Evolutionary conservation across 1,140 invertebrate genomes (phyloP), one percentile per base, ranked within the genome.

Genomic region (Carposina sasakii): DNA sequence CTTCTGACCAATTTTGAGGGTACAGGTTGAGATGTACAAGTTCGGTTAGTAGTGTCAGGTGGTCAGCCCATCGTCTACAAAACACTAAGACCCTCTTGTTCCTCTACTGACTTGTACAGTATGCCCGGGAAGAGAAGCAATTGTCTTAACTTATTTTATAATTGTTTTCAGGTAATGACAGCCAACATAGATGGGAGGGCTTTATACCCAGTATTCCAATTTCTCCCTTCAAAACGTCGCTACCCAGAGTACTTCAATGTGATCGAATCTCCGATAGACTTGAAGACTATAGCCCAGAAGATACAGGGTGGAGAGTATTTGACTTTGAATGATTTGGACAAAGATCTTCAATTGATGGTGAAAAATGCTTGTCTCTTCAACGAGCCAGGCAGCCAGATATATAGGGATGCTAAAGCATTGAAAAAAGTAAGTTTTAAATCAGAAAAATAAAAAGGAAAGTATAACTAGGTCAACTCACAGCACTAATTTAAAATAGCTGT

Each of bases 201-300:
- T 0, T 86, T 98, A 13, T 92, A 96, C 76, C 88, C 90, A 16
- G 91, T 91, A 59, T 98, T 98, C 78, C 94, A 96, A 72, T 87
- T 98, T 17, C 87, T 98, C 37, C 97, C 97, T 15, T 96, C 95
- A 0, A 94, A 94, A 74, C 93, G 93, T 63, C 90, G 92, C 37
- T 99, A 99, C 85, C 97, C 98, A 0, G 96, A 98, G 65, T 99
- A 99, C 82, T 99, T 97, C 71, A 93, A 96, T 64, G 91, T 99
- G 0, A 99, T 99, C 53, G 94, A 97, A 47, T 91, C 93, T 59
- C 98, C 98, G 0, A 96, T 99, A 58, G 98, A 99, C 85, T 86
- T 99, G 60, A 94, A 95, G 79, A 93, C 91, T 54, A 97, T 99
- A 54, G 96, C 96, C 0, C 89, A 89, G 21, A 97, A 95, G 82